Percentiles rank a stretch among this genome's conserved stretches.
Evolutionary conservation across 2,888 invertebrate genomes (phyloP).

Genomic region (Notodonta ziczac): DNA sequence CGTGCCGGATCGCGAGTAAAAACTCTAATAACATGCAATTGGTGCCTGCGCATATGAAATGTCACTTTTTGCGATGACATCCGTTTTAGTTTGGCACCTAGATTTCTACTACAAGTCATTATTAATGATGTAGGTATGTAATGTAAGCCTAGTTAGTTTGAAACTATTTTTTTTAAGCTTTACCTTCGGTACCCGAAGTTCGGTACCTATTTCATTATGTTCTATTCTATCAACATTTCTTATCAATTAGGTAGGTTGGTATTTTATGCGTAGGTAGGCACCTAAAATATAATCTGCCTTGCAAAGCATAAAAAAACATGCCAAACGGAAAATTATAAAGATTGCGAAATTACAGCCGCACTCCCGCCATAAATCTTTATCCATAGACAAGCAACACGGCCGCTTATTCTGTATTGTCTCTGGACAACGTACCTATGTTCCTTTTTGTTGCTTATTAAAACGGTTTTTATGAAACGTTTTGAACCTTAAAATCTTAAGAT

Average conservation of each 20-base stretch:
- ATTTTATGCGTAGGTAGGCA: no score
- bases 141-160: background rate
- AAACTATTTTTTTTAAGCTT: no score
- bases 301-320: slow-evolving; percentile 30
- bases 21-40: slow-evolving; percentile 3
- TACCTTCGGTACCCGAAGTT: no score
- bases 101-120: background rate
- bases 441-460: slow-evolving; percentile 46
- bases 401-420: slow-evolving; percentile 74
- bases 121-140: no score
- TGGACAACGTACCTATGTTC: slow-evolving; percentile 57
- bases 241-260: no score
- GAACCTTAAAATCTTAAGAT: slow-evolving; percentile 23
- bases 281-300: slow-evolving; percentile 29
- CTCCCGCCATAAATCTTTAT: slow-evolving; percentile 67
- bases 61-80: background rate
- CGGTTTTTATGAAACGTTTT: slow-evolving; percentile 14
- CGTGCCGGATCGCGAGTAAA: slow-evolving; percentile 1
- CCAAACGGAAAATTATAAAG: slow-evolving; percentile 53
- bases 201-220: no score
- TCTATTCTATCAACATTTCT: no score
- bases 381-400: slow-evolving; percentile 77
- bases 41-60: slow-evolving; percentile 1
- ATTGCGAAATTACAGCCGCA: slow-evolving; percentile 64
- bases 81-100: slow-evolving; percentile 1